Evolutionary conservation across 2,113 vertebrate species (phyloP), one percentile per base, ranked within the genome.

Genomic region (Chloropsis cyanopogon): DNA sequence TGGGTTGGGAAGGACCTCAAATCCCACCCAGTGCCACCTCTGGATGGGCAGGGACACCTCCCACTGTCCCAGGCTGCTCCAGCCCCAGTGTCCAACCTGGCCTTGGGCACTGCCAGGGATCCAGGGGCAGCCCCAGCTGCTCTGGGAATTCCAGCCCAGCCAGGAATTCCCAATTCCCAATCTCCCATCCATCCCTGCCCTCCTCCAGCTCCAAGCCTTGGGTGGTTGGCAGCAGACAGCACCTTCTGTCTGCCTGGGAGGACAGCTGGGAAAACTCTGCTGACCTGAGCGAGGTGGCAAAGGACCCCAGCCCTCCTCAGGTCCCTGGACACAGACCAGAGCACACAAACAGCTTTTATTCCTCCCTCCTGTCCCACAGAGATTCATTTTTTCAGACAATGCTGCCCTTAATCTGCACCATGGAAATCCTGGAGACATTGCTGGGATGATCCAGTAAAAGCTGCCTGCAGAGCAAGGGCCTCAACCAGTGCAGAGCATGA

Each of bases 11-110:
- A 4, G 23, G 42, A 49, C 5, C 7, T 16, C 0, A 66, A 85
- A 50, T 11, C 20, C 12, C 42, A 7, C 0, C 24, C 46, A 54
- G 7, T 8, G 2, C 35, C 53, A 57, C 5, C 59, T 28, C 22
- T 6, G 13, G 7, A 39, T 21, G 7, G 39, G 39, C 68, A 64
- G 59, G 49, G 28, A 73, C n/a, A 14, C 41, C 82, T 47, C 29
- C 57, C 81, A 46, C 22, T 20, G 29, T 8, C 42, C 52, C 76
- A 79, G 39, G 63, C 4, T 37, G 14, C 35, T n/a, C 59, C 75
- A 14, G 7, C 3, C 61, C 78, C 78, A 21, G 0, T 29, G 37
- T 35, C 65, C 80, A 61, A 0, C 56, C 66, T 52, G 80, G 66
- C 66, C 80, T 61, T 19, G 66, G 46, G 2, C 44, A 60, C 20